A percentile compares a stretch with the other conserved stretches of the same genome.
These are phyloP conservation scores for Tupaia tana DNA, from an alignment of 2,113 vertebrate species.

Conservation along the genomic window DNA sequence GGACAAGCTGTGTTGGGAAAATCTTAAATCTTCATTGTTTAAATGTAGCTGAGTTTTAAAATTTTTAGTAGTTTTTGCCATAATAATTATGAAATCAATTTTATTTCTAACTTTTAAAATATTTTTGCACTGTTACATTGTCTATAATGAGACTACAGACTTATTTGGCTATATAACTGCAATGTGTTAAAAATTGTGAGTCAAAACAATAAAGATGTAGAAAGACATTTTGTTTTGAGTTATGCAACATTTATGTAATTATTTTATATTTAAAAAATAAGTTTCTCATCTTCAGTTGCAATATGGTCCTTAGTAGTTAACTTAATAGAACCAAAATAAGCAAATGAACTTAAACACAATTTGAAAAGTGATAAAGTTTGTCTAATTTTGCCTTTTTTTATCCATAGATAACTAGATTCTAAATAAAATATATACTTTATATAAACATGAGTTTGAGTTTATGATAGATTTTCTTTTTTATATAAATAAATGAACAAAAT, in stretches of 20 bases:
- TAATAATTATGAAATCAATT: neutral
- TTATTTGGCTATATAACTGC: neutral
- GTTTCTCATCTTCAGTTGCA: neutral
- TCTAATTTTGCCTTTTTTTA: slow-evolving; percentile 14
- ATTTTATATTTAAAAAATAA: neutral
- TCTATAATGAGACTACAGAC: neutral
- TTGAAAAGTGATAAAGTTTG: slow-evolving; percentile 21
- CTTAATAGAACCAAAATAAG: neutral
- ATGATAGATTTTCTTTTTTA: neutral
- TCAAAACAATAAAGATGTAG: neutral
- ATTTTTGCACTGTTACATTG: neutral
- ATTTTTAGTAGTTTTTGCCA: neutral
- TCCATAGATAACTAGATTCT: neutral
- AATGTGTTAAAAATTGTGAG: neutral
- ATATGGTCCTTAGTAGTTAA: neutral
- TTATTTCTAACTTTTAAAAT: slow-evolving; percentile 17
- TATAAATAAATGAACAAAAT: too few relatives aligned
- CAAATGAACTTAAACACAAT: neutral
- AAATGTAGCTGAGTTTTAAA: neutral
- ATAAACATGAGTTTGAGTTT: neutral
- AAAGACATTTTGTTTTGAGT: neutral
- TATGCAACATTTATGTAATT: neutral
- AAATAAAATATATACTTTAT: neutral
- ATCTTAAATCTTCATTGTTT: neutral
- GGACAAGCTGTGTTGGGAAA: neutral